Base-by-base conservation (phyloP, 37 sponge, comb jelly and placozoan genomes). In the Tethya wilhelma region DNA sequence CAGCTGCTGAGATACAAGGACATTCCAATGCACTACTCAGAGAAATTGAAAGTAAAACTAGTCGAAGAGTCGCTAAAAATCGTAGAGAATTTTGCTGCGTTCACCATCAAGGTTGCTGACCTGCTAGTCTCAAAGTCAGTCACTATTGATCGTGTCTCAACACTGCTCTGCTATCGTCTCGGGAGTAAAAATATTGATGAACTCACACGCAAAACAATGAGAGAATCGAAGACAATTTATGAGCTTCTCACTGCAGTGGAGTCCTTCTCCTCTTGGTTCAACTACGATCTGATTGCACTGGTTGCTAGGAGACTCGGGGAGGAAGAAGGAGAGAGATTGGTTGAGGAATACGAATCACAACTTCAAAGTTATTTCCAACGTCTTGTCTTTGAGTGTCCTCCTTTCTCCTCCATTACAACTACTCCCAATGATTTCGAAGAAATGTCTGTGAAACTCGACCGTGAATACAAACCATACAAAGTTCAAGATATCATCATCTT, bases 321-420 rank as follows among this genome's bases (percentile, higher is more conserved):
- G 12, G 25, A 11, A 39, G 72, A 71, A 3, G 72, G 72, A 26
- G 29, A 44, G 44, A 17, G 19, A 19, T 1, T 71, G 2, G 44
- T 71, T 26, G 38, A 17, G 2, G 42, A 71, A 2, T 71, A 71
- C 12, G 72, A 71, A 71, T 2, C 2, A 4, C 29, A 44, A 39
- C 72, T 71, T 4, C 44, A 39, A n/a, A 25, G 23, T 3, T 71
- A 39, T 29, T 71, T 40, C 26, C 19, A 71, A 40, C 38, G 41
- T 22, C 40, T 40, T 38, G 46, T 71, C 42, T 71, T 28, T 71
- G 72, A 71, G 41, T 71, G 72, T 40, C 72, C 72, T 40, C 72
- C 37, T 25, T 71, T 71, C 42, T 26, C 25, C 20, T 5, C 44
- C 44, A 39, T 39, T 1, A 2, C 17, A 1, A 39, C 3, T 7